A percentile compares a stretch with the other conserved stretches of the same genome.
Evolutionary conservation across 2,888 invertebrate species (phyloP).

Genomic region (Cheilosia variabilis): DNA sequence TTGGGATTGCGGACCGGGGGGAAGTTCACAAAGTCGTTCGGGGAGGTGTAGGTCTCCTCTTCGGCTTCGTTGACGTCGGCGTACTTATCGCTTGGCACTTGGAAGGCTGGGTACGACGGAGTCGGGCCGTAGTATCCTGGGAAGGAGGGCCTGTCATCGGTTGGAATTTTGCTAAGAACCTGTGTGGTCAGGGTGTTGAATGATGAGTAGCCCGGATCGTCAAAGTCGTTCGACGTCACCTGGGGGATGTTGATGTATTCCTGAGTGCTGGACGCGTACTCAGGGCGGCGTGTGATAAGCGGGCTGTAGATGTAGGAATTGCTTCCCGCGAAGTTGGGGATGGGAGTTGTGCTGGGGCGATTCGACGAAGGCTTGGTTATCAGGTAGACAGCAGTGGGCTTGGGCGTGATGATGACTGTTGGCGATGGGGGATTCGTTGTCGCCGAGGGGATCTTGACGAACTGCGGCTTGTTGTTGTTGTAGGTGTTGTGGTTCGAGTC

Average conservation of each 20-base stretch:
- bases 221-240: conserved; percentile 82
- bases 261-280: conserved; percentile 66
- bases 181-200: conserved; percentile 78
- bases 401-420: conserved; percentile 88
- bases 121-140: conserved; percentile 83
- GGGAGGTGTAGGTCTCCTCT: conserved; percentile 87
- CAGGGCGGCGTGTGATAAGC: conserved; percentile 79
- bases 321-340: conserved; percentile 77
- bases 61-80: conserved; percentile 79
- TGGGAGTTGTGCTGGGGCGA: conserved; percentile 79
- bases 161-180: conserved; percentile 78
- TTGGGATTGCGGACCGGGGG: conserved; percentile 94
- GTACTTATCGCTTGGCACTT: conserved; percentile 79
- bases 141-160: conserved; percentile 82
- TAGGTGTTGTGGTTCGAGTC: conserved; percentile 59
- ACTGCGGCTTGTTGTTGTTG: conserved; percentile 80
- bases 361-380: conserved; percentile 78
- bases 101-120: conserved; percentile 82
- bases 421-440: conserved; percentile 86
- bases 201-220: conserved; percentile 83
- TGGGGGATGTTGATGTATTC: conserved; percentile 78
- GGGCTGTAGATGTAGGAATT: conserved; percentile 83
- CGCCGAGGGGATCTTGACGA: conserved; percentile 80
- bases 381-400: conserved; percentile 84
- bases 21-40: conserved; percentile 90